Conservation (phyloP, 1,140 invertebrate genomes). For the Choristoneura fumiferana region DNA sequence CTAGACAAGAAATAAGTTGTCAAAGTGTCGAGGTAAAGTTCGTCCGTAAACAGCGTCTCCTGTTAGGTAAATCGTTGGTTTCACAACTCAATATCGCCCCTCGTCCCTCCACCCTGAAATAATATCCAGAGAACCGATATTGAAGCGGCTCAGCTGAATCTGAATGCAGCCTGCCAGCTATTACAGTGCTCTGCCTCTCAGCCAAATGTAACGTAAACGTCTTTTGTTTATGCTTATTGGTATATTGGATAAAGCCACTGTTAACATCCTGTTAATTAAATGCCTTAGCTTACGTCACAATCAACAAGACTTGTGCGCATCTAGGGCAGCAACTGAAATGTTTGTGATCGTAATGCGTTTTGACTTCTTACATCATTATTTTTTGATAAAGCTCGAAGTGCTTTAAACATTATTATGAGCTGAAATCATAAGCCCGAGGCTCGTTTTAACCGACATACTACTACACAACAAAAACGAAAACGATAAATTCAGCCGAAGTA, state of each 20-base stretch:
- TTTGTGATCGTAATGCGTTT: too few relatives aligned
- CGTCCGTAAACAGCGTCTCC: conserved; percentile 61
- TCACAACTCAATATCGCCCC: conserved; percentile 71
- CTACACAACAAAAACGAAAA: too few relatives aligned
- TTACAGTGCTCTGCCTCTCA: conserved; percentile 44
- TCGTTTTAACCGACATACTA: too few relatives aligned
- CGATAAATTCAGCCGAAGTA: not conserved
- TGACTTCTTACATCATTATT: too few relatives aligned
- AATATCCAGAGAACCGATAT: conserved; percentile 70
- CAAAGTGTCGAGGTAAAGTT: conserved; percentile 74
- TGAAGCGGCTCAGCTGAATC: conserved; percentile 55
- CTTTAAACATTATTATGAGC: too few relatives aligned
- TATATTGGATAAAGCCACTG: conserved; percentile 34
- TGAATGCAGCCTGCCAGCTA: conserved; percentile 54
- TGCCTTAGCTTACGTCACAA: conserved; percentile 22
- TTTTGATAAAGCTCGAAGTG: too few relatives aligned
- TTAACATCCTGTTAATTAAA: conserved; percentile 39
- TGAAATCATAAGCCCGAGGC: too few relatives aligned
- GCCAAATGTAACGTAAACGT: conserved; percentile 63
- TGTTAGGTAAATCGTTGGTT: conserved; percentile 74
- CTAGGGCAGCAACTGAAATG: too few relatives aligned
- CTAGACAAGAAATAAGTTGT: conserved; percentile 76
- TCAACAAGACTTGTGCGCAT: too few relatives aligned
- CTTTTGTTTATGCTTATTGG: conserved; percentile 62
- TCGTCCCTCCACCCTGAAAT: conserved; percentile 60